Conservation (phyloP, 2,797 vertebrate species). For the Neostethus bicornis region DNA sequence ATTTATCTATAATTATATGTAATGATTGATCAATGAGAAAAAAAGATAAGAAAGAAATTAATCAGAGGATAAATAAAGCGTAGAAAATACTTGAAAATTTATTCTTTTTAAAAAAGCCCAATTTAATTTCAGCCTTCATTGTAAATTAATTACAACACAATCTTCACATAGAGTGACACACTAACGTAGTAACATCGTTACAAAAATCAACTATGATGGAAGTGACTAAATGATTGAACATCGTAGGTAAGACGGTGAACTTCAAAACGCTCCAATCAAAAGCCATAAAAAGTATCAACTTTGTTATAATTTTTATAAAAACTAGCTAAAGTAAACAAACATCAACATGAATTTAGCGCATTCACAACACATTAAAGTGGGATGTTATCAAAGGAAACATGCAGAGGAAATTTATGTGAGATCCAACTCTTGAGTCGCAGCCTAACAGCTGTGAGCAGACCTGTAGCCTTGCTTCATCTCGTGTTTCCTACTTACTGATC, state of each 20-base stretch:
- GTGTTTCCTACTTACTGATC: constrained; percentile 82
- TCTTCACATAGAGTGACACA: too few species aligned
- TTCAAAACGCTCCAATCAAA: not conserved
- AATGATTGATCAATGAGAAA: too few species aligned
- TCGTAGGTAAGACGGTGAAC: not conserved
- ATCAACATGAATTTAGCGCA: not conserved
- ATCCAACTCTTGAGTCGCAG: not conserved
- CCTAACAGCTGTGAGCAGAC: constrained; percentile 7
- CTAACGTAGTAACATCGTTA: too few species aligned
- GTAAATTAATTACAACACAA: too few species aligned
- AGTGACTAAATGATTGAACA: not conserved
- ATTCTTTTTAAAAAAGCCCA: too few species aligned
- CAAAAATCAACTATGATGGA: too few species aligned
- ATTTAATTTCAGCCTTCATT: too few species aligned
- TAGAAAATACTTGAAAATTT: too few species aligned
- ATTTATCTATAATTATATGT: too few species aligned
- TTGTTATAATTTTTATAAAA: not conserved
- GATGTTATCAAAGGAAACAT: not conserved
- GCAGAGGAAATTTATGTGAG: not conserved
- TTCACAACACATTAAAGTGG: not conserved
- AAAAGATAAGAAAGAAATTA: too few species aligned
- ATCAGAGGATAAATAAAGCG: too few species aligned
- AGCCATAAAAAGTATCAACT: too few species aligned
- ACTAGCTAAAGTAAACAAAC: not conserved
- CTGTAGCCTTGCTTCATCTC: constrained; percentile 22